Conservation (phyloP, 2,797 vertebrate genomes). For the Acanthurus leucopareius region DNA sequence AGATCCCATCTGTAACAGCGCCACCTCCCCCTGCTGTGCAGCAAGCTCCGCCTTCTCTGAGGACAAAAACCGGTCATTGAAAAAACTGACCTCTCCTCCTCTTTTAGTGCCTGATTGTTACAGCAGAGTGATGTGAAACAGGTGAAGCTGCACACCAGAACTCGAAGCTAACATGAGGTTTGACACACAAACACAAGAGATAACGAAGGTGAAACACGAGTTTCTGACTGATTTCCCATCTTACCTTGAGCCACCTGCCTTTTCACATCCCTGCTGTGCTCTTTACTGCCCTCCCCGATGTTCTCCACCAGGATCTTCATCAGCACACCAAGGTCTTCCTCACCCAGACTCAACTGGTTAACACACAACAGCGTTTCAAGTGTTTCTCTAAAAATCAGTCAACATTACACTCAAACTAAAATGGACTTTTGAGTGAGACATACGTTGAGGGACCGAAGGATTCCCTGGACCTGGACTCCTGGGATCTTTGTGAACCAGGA, state of each 20-base stretch:
- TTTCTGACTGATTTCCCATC: not conserved
- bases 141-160: not conserved
- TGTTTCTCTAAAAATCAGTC: not conserved
- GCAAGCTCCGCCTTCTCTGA: slow-evolving; percentile 67
- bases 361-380: not conserved
- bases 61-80: not conserved
- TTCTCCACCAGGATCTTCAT: slow-evolving; percentile 94
- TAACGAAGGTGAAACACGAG: not conserved
- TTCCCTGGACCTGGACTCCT: slow-evolving; percentile 88
- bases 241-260: slow-evolving; percentile 80
- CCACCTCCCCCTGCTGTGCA: slow-evolving; percentile 50
- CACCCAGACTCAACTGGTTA: slow-evolving; percentile 89
- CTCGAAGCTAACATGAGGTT: not conserved
- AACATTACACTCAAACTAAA: not conserved
- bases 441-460: slow-evolving; percentile 92
- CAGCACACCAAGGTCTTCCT: slow-evolving; percentile 93
- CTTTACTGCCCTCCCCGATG: slow-evolving; percentile 88
- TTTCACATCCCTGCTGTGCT: slow-evolving; percentile 63
- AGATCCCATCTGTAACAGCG: slow-evolving; percentile 1
- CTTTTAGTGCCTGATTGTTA: not conserved
- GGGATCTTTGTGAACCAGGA: slow-evolving; percentile 92
- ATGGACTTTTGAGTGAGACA: slow-evolving; percentile 57
- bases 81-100: not conserved
- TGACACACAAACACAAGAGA: too few species aligned
- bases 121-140: not conserved